These are phyloP conservation scores for Ruditapes philippinarum DNA, from an alignment of 1,140 invertebrate species.

Conservation along the genomic window DNA sequence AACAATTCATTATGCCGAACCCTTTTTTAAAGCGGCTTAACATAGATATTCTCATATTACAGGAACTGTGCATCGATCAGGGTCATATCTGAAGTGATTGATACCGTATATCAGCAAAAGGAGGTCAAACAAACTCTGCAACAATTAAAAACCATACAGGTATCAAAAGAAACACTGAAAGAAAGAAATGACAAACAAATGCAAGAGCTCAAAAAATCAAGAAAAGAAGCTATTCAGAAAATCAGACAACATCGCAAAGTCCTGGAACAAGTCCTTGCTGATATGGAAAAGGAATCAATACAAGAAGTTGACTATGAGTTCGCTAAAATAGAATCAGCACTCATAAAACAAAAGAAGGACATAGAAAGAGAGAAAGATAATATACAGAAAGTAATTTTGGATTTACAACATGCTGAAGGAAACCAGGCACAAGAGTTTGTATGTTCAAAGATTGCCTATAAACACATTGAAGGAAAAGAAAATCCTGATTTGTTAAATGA, in stretches of 20 bases:
- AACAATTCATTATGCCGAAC: too few species aligned
- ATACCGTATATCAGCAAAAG: too few species aligned
- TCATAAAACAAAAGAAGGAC: too few species aligned
- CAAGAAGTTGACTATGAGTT: background rate
- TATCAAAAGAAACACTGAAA: too few species aligned
- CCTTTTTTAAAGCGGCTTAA: too few species aligned
- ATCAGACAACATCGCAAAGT: background rate
- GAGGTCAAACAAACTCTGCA: too few species aligned
- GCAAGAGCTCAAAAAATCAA: background rate
- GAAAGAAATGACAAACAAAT: too few species aligned
- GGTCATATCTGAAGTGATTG: too few species aligned
- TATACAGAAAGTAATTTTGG: background rate
- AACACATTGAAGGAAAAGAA: background rate
- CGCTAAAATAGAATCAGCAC: background rate
- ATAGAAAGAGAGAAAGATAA: background rate
- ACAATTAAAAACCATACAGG: too few species aligned
- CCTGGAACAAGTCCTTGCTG: background rate
- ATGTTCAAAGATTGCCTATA: background rate
- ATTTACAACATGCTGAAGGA: background rate
- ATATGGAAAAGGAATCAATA: background rate
- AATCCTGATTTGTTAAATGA: background rate
- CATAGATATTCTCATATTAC: too few species aligned
- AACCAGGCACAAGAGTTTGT: background rate
- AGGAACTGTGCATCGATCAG: too few species aligned
- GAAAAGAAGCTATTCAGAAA: background rate